Evolutionary conservation across 2,113 vertebrate species (phyloP), one percentile per base, ranked within the genome.

Genomic region (Chrysochloris asiatica): DNA sequence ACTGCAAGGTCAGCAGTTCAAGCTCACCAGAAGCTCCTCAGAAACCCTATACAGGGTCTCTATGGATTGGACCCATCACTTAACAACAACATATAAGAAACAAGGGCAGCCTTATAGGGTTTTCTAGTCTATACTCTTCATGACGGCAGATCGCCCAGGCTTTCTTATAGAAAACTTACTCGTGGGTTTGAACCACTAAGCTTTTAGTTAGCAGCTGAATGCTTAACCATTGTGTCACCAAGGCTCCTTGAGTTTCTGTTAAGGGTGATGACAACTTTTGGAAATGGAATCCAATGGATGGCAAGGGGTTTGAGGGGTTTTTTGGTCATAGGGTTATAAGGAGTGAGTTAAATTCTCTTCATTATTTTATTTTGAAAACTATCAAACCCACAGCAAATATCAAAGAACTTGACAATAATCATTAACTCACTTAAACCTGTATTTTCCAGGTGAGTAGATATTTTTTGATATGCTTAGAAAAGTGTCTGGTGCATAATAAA

Each of bases 281-380:
- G 67, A 41, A 38, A 67, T 3, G 8, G 36, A 69, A 38, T 69
- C 16, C 17, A 38, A 16, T 38, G 36, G 36, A 69, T n/a, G 7
- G 36, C n/a, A 38, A 69, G 7, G 10, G 36, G 19, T 69, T 38
- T 21, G 67, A 21, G 22, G n/a, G 16, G 8, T 69, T 69, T 69
- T 21, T 38, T 38, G 16, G 21, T 69, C 19, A 71, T 30, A 33
- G 19, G 30, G 78, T 43, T 63, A 30, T 16, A 92, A 71, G n/a
- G 63, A 83, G 8, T 92, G 41, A 91, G 7, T 67, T 65, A 89
- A 91, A 89, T 48, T 83, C 71, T 10, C 81, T 56, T 94, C 7
- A 30, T 61, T 52, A 26, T 38, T 69, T 38, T 38, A 78, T 83
- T 88, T 71, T 47, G 2, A 88, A 92, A 89, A 90, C 2, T 45